These are phyloP conservation scores for Anthophora plumipes DNA, from an alignment of 2,888 invertebrate genomes.

Conservation along the genomic window DNA sequence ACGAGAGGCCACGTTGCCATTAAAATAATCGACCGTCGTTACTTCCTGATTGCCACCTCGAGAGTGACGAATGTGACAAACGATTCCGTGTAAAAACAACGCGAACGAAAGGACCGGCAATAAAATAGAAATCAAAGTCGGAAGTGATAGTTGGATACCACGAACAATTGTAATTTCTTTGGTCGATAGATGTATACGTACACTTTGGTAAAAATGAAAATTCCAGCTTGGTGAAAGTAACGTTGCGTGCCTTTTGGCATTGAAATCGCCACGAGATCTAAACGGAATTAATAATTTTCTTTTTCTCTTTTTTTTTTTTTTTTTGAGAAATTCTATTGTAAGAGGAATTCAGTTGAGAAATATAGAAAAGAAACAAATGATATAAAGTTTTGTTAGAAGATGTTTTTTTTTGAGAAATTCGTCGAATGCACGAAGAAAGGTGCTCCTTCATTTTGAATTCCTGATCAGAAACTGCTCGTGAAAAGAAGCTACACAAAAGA, in stretches of 20 bases:
- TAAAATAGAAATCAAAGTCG: slow-evolving; percentile 78
- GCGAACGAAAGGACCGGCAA: slow-evolving; percentile 59
- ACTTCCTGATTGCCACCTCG: neutral
- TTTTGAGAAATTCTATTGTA: no score
- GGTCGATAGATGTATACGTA: slow-evolving; percentile 15
- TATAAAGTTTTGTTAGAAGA: no score
- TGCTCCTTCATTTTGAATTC: slow-evolving; percentile 13
- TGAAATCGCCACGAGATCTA: neutral
- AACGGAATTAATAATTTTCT: neutral
- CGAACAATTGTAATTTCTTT: slow-evolving; percentile 58
- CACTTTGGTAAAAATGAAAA: slow-evolving; percentile 25
- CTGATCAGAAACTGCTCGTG: slow-evolving; percentile 12
- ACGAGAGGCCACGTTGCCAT: neutral
- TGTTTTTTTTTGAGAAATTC: slow-evolving; percentile 29
- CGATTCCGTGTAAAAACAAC: slow-evolving; percentile 59
- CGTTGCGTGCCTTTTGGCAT: neutral
- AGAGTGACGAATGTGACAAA: neutral
- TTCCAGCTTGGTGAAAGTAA: slow-evolving; percentile 41
- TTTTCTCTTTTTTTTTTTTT: neutral
- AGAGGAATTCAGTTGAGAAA: no score
- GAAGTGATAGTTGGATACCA: slow-evolving; percentile 65
- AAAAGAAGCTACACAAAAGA: slow-evolving; percentile 41
- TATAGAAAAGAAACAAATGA: neutral
- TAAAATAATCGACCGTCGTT: neutral
- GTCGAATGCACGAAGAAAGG: neutral